Evolutionary conservation across 2,888 invertebrate genomes (phyloP), one percentile per base, ranked within the genome.

Genomic region (Chloroclystis v-ata): DNA sequence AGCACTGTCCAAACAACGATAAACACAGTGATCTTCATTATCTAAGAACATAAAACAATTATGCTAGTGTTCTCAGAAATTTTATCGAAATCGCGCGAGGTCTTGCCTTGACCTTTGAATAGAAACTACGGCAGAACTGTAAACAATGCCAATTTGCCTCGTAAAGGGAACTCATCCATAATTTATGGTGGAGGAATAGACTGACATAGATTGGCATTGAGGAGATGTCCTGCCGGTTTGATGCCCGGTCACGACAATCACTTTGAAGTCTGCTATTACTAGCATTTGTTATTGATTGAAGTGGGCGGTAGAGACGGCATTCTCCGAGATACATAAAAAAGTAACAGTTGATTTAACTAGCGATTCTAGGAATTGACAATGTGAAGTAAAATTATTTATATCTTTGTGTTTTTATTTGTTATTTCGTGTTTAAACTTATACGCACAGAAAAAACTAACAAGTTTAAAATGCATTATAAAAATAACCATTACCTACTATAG

Each of bases 161-260:
- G 37, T 46, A 50, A 50, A 28, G 46, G 30, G 43, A 50, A 30
- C 39, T 47, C 43, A 46, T 50, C 32, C 46, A 50, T 50, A 32
- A 50, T 50, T 46, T 47, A 50, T 47, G 26, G 45, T 42, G 33
- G 28, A 20, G 13, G 41, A 46, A 42, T 49, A 45, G 49, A 42
- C 41, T 41, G 49, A 49, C 45, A 12, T 42, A 38, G 46, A 47
- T 50, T 50, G 50, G 39, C 50, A 47, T 35, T 50, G 46, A 50
- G 11, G 42, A 40, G 46, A 47, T 10, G 50, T 47, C 43, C 10
- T 42, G 38, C 38, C 10, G 37, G 37, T 30, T 39, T 9, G 30
- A 40, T 32, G 13, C 14, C 46, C 43, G 26, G 8, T n/a, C 16
- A 16, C 20, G 33, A 10, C 35, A 14, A 32, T 33, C 32, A 14